These are phyloP conservation scores for Limnothrissa miodon DNA, from an alignment of 2,113 vertebrate genomes.

Conservation along the genomic window DNA sequence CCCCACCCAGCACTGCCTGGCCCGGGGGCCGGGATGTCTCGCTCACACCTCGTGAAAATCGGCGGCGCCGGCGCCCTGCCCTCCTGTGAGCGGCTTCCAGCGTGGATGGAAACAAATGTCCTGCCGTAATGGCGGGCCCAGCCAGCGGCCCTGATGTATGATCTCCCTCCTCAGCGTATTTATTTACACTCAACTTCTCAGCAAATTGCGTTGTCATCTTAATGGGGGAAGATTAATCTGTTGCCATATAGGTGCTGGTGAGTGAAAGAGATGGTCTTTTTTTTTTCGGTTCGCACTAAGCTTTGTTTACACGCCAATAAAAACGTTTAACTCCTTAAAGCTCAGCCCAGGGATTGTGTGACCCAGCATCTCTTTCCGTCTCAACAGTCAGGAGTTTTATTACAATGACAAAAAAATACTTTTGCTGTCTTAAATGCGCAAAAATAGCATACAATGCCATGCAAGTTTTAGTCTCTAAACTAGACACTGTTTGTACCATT, in stretches of 20 bases:
- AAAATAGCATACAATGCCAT: neutral
- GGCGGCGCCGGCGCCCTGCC: slow-evolving; percentile 59
- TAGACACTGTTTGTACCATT: neutral
- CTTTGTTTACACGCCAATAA: slow-evolving; percentile 63
- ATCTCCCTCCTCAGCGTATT: slow-evolving; percentile 75
- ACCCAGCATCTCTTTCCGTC: neutral
- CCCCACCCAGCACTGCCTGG: neutral
- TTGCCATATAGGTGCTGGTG: slow-evolving; percentile 69
- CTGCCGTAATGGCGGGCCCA: slow-evolving; percentile 72
- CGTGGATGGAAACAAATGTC: slow-evolving; percentile 78
- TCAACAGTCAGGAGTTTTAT: neutral
- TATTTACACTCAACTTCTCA: slow-evolving; percentile 81
- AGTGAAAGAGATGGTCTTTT: slow-evolving; percentile 66
- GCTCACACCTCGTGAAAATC: slow-evolving; percentile 69
- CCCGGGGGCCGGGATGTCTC: slow-evolving; percentile 54
- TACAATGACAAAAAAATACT: neutral
- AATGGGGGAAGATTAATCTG: slow-evolving; percentile 77
- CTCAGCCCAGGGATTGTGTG: neutral
- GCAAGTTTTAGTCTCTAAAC: neutral
- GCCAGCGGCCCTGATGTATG: slow-evolving; percentile 76
- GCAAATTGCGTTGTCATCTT: slow-evolving; percentile 78
- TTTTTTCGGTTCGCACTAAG: slow-evolving; percentile 49
- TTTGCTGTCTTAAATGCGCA: neutral
- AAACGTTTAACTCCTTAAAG: slow-evolving; percentile 54
- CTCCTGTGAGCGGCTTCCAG: slow-evolving; percentile 59